Base-by-base conservation (phyloP, 2,113 vertebrate genomes). In the Clarias gariepinus region DNA sequence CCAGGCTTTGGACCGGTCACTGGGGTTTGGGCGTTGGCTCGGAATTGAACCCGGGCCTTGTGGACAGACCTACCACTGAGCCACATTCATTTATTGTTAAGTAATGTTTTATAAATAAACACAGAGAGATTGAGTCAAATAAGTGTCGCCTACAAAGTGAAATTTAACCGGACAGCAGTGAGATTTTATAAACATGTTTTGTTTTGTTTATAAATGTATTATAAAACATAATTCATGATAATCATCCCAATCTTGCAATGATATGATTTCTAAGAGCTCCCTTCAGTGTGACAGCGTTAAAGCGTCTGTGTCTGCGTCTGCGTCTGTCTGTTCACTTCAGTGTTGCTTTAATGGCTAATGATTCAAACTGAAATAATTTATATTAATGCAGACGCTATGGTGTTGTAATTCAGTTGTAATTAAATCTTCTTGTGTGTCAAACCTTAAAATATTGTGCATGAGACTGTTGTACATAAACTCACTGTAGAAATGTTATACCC, bases 381-480 rank as follows among this genome's bases (percentile, higher is more conserved):
- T 55, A 3, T n/a, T 18, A 18, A n/a, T 55, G 25, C 74, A 55
- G 74, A 25, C 18, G 18, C 13, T 77, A 15, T 77, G 71, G 33
- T 74, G 52, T 23, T 78, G 77, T 79, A 11, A 36, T 80, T 80
- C 1, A 80, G 78, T 23, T 36, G 78, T 4, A 57, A 58, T 79
- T 58, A 57, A 79, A 30, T 80, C 6, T 33, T 36, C 78, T 80
- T 77, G 3, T 53, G 12, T 58, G 55, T 21, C 15, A 2, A 79
- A 3, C 36, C 5, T 63, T 47, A 47, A 66, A 63, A 41, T 25
- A 53, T 41, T 83, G 55, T 86, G 60, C 60, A 19, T 60, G 25
- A 57, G 5, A 61, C n/a, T 28, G 18, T 52, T 80, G 64, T 66
- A 87, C 41, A 64, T 86, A 74, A 23, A 36, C 69, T 68, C 53